Evolutionary conservation across 2,888 invertebrate genomes (phyloP).

Genomic region (Capitulum mitella): DNA sequence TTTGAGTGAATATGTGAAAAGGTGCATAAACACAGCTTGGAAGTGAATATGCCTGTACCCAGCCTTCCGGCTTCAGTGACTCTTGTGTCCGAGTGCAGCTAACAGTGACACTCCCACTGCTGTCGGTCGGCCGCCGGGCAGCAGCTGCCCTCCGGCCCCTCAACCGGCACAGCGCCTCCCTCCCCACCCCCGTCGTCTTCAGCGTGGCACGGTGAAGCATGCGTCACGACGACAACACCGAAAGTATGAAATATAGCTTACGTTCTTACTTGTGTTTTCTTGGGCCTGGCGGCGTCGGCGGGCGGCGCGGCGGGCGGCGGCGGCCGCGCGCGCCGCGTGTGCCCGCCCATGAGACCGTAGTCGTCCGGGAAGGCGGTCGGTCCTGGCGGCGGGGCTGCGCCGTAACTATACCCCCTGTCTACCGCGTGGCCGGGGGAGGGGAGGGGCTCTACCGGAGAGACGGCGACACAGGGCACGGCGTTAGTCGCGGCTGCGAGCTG

Average conservation of each 20-base stretch:
- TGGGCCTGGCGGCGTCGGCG: constrained; percentile 32
- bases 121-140: no score
- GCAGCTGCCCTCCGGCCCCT: no score
- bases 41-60: no score
- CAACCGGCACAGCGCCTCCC: no score
- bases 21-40: no score
- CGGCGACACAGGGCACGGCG: not conserved
- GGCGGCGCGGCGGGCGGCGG: not conserved
- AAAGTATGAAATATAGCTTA: constrained; percentile 39
- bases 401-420: constrained; percentile 16
- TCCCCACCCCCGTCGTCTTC: no score
- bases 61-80: no score
- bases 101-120: no score
- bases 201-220: no score
- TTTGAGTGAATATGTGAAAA: no score
- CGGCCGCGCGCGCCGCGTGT: constrained; percentile 34
- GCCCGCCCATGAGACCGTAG: constrained; percentile 37
- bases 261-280: constrained; percentile 44
- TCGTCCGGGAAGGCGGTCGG: constrained; percentile 32
- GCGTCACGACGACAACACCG: constrained; percentile 17
- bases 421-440: not conserved
- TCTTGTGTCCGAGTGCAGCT: no score
- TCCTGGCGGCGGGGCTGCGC: not conserved
- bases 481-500: constrained; percentile 26
- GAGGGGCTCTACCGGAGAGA: not conserved